Base-by-base conservation (phyloP, 1,140 invertebrate species). In the Drosophila biarmipes region DNA sequence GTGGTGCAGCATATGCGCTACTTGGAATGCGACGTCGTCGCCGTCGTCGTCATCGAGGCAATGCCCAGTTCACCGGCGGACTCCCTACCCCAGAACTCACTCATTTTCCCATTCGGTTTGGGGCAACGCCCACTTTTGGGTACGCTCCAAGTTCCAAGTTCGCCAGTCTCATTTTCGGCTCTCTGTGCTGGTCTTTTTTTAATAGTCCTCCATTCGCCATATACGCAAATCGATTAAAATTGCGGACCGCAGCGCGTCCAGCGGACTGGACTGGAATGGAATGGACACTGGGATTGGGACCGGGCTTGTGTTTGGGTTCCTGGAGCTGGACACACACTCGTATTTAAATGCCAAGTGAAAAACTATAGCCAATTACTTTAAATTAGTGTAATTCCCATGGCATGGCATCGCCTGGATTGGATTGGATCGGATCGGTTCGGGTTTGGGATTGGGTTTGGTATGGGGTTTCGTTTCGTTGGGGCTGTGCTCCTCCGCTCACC, bases 201-300 rank as follows among this genome's bases (percentile, higher is more conserved):
- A 89, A 89, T 89, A 89, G 84, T 84, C 84, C 80, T 78, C 80
- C 80, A 82, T 87, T 87, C 82, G 71, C 84, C 85, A 80, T 86
- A 87, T 90, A 91, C 85, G 78, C 81, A 91, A 91, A 91, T 91
- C 90, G 90, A 91, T 91, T 91, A 91, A 91, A 91, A 91, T 90
- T 91, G 81, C 62, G 31, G 57, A 52, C 74, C 43, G 52, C 67
- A 53, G 38, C 38, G 43, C 72, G 40, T 19, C 40, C 38, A 45
- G 48, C 37, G 19, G 27, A 42, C 35, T 43, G 37, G n/a, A 40
- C 17, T 62, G 45, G 58, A 64, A 35, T 68, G 46, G 15, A 42
- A 17, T 62, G 45, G 64, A 64, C 29, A 15, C n/a, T 31, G 24
- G 15, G 27, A 19, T 27, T 31, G 55, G 55, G 12, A 1, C 24